Conservation (phyloP, 2,113 vertebrate genomes). For the Mustelus asterias region DNA sequence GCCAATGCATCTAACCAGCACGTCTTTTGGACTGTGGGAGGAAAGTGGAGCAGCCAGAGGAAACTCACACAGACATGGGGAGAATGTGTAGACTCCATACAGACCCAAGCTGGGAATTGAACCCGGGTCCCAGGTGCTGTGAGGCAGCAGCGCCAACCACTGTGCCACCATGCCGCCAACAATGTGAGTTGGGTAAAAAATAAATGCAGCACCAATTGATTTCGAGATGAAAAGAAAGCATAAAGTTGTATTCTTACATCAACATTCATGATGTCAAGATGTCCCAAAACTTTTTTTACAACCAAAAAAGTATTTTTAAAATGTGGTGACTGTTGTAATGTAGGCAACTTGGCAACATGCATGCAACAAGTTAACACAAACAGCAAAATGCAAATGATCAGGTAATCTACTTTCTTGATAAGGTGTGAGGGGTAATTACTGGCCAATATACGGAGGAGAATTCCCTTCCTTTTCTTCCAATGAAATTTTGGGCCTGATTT, state of each 20-base stretch:
- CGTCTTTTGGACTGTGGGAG: too few species aligned
- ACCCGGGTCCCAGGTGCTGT: too few species aligned
- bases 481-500: background rate
- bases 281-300: background rate
- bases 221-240: background rate
- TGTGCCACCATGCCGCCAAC: too few species aligned
- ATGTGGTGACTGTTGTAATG: background rate
- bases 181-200: background rate
- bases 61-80: too few species aligned
- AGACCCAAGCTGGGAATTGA: too few species aligned
- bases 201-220: background rate
- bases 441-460: background rate
- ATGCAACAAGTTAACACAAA: background rate
- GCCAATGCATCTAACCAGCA: too few species aligned
- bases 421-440: background rate
- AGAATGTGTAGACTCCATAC: too few species aligned
- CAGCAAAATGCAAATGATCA: background rate
- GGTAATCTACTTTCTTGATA: background rate
- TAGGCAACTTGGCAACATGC: background rate
- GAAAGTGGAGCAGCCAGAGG: too few species aligned
- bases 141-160: too few species aligned
- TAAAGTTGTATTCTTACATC: background rate
- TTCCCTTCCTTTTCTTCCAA: background rate
- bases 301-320: background rate
- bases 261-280: background rate